Evolutionary conservation across 2,888 invertebrate species (phyloP).

Genomic region (Eristalis tenax): DNA sequence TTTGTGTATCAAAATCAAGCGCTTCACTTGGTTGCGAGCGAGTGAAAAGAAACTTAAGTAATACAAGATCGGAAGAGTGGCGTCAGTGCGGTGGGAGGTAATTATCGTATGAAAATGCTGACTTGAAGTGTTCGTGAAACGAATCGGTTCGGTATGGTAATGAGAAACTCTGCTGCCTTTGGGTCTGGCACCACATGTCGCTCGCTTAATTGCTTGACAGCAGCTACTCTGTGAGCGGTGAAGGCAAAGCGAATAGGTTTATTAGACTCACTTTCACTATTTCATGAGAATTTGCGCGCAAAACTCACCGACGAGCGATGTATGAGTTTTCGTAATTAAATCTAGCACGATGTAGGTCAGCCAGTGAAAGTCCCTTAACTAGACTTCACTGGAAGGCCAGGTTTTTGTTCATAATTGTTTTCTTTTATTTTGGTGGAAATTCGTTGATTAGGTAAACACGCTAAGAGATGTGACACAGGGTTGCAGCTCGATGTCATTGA

Average conservation of each 20-base stretch:
- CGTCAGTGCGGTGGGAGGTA: not conserved
- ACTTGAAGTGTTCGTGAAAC: not conserved
- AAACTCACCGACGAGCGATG: not conserved
- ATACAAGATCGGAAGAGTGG: not conserved
- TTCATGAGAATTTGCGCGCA: slow-evolving; percentile 19
- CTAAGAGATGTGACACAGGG: not conserved
- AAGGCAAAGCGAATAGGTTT: not conserved
- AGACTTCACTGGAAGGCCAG: not conserved
- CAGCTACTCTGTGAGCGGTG: not conserved
- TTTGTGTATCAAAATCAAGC: not conserved
- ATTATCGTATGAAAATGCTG: not conserved
- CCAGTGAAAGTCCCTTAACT: slow-evolving; percentile 16
- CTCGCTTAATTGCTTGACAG: not conserved
- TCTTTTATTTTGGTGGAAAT: not conserved
- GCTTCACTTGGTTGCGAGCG: not conserved
- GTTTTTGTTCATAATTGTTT: not conserved
- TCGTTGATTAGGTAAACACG: not conserved
- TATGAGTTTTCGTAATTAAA: slow-evolving; percentile 16
- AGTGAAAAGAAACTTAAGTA: slow-evolving; percentile 5
- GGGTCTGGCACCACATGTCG: not conserved
- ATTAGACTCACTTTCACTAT: slow-evolving; percentile 22
- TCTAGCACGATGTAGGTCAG: not conserved
- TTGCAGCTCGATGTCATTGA: not conserved
- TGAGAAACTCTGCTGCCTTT: not conserved
- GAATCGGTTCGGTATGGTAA: slow-evolving; percentile 16